Percentiles rank a stretch among this genome's conserved stretches.
Conservation (phyloP, 37 sponge, comb jelly and placozoan genomes). For the Crambe crambe region DNA sequence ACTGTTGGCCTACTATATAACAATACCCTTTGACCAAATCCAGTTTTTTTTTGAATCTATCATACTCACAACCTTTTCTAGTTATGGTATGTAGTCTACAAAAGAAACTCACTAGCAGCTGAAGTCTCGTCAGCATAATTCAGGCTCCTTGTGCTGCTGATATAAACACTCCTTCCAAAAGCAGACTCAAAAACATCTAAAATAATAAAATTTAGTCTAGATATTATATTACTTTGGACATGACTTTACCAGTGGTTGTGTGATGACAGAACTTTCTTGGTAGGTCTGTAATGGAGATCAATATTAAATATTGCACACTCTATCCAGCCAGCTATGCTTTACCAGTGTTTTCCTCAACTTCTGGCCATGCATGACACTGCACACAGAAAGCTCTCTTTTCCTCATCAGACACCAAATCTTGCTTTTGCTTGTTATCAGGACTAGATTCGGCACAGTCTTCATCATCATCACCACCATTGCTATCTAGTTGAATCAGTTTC, state of each 20-base stretch:
- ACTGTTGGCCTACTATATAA: no score
- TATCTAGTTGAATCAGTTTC: neutral
- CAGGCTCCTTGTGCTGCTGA: neutral
- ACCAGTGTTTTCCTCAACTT: neutral
- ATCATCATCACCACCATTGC: neutral
- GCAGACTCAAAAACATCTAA: neutral
- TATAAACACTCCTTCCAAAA: neutral
- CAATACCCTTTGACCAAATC: no score
- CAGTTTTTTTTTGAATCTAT: no score
- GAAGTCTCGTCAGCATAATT: neutral
- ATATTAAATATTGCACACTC: no score
- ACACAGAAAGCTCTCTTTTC: no score
- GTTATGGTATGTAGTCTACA: neutral
- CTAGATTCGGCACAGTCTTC: no score
- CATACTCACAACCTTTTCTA: no score
- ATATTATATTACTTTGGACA: no score
- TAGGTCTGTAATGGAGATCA: no score
- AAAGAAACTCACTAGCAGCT: neutral
- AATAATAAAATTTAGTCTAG: neutral
- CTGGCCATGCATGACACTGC: conserved; percentile 5
- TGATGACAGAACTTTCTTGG: neutral
- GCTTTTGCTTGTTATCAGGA: no score
- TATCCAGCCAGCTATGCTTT: no score
- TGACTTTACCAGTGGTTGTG: neutral
- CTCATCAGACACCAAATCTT: no score